phyloP scores from a whole-genome alignment of 1,140 invertebrate species.

The Pseudomyrmex pallidus region DNA sequence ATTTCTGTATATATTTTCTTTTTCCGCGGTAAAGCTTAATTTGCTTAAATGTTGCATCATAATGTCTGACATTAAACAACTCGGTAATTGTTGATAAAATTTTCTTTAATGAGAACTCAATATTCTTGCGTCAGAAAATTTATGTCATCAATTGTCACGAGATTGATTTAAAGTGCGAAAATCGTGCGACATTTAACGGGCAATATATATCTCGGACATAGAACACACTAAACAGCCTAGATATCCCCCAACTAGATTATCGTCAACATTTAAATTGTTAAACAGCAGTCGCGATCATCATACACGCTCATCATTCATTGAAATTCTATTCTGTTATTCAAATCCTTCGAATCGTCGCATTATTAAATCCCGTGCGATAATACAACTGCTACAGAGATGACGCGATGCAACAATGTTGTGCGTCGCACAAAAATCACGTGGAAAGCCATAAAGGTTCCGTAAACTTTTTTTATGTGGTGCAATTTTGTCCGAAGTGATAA shows the following conservation, averaged over 20 bases:
- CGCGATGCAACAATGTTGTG: slow-evolving; percentile 1
- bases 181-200: slow-evolving; percentile 1
- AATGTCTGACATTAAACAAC: background rate
- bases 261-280: slow-evolving; percentile 6
- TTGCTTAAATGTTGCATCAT: background rate
- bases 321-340: no score
- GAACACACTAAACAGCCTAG: background rate
- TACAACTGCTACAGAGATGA: background rate
- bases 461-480: background rate
- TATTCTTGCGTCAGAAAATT: background rate
- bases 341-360: background rate
- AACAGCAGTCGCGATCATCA: background rate
- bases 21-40: background rate
- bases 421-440: slow-evolving; percentile 39
- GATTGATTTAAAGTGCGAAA: background rate
- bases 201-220: slow-evolving; percentile 11
- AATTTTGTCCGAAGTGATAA: slow-evolving; percentile 32
- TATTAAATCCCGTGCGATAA: background rate
- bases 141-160: background rate
- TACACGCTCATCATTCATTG: background rate
- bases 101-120: background rate
- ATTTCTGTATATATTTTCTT: background rate
- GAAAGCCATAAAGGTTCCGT: slow-evolving; percentile 31
- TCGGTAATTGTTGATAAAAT: background rate
- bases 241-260: slow-evolving; percentile 30